Evolutionary conservation across 2,888 invertebrate species (phyloP), one percentile per base, ranked within the genome.

Genomic region (Sceliomorpha sp.): DNA sequence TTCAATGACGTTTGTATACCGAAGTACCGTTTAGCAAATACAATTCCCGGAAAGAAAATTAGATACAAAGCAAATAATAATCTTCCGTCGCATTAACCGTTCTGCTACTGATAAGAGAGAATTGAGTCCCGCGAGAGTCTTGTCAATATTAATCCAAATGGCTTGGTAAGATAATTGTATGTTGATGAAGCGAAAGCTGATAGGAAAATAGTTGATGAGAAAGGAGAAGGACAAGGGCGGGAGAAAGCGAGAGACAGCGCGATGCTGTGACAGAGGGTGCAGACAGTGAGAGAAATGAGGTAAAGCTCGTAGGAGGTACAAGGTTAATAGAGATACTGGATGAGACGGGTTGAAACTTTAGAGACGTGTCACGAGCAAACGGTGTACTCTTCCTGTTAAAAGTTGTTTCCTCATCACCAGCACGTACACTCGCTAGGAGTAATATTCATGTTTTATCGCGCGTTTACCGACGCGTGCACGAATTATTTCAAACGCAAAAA

Each of bases 141-240:
- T 67, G 59, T 67, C 59, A 67, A 67, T 67, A 67, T 59, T 59
- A 67, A 59, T 67, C 15, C 24, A 48, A 47, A 59, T 59, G 37
- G 59, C 26, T 56, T 45, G 50, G 59, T 48, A 59, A 59, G 29
- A 59, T 67, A 59, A 67, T 67, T 67, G 67, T 47, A 55, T 42
- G 59, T 55, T 59, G 53, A 53, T 53, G 55, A 44, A 67, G 59
- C 27, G 40, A 48, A 47, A 55, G 29, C 56, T 12, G 39, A 36
- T 48, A 36, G 42, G 59, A 53, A 66, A 53, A 59, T 59, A 45
- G 59, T 42, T 51, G 42, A 53, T 58, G 34, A 45, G 44, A 24
- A 34, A 32, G 51, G 44, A 5, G 5, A 20, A 20, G 20, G 20
- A 20, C 3, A 20, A 20, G 3, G 20, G 20, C 2, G 20, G 2